These are phyloP conservation scores for Corbicula japonica DNA, from an alignment of 2,888 invertebrate species.

Conservation along the genomic window DNA sequence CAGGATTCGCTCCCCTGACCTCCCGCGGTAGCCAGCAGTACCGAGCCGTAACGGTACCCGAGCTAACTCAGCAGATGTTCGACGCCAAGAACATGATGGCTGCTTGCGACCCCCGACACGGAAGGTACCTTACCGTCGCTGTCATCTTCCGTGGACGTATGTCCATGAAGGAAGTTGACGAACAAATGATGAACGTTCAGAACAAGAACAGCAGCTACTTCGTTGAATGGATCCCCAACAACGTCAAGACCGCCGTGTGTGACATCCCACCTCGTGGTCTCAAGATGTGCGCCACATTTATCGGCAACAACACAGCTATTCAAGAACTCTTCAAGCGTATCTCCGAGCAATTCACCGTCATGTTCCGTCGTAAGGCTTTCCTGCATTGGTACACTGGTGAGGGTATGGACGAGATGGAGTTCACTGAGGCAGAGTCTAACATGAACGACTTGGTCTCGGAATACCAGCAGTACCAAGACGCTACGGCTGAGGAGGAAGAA, in stretches of 20 bases:
- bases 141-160: constrained; percentile 85
- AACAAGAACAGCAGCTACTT: constrained; percentile 85
- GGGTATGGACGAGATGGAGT: constrained; percentile 99
- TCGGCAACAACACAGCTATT: constrained; percentile 88
- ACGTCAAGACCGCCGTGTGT: constrained; percentile 82
- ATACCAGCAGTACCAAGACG: constrained; percentile 81
- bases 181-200: constrained; percentile 94
- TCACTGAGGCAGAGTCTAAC: constrained; percentile 98
- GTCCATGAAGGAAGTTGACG: constrained; percentile 88
- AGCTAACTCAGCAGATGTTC: constrained; percentile 90
- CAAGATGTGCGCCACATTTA: constrained; percentile 96
- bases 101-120: constrained; percentile 96
- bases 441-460: constrained; percentile 90
- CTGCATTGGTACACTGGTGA: constrained; percentile 99
- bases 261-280: constrained; percentile 89
- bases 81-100: constrained; percentile 99
- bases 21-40: too few species aligned
- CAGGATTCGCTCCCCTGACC: too few species aligned
- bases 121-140: constrained; percentile 88
- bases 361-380: constrained; percentile 98
- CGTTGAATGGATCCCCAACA: constrained; percentile 85
- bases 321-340: constrained; percentile 83
- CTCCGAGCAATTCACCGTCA: constrained; percentile 89
- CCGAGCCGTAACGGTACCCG: too few species aligned
- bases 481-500: constrained; percentile 89